Evolutionary conservation across 2,888 invertebrate genomes (phyloP).

Genomic region (Eristalinus aeneus): DNA sequence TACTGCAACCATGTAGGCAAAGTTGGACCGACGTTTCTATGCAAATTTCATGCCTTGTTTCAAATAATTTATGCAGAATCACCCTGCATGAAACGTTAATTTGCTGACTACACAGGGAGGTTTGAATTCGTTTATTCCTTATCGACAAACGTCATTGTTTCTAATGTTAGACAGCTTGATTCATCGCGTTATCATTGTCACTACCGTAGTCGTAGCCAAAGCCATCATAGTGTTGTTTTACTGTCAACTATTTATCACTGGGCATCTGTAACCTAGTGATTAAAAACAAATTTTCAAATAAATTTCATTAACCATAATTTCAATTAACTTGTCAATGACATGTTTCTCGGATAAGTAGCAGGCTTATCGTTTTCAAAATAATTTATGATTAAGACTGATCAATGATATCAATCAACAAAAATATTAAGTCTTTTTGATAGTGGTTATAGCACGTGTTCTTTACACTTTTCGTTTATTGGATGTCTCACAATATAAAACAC

Average conservation of each 20-base stretch:
- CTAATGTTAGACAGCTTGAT: conserved; percentile 9
- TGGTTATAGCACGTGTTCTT: neutral
- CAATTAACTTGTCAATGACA: neutral
- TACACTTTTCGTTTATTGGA: neutral
- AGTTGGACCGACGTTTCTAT: conserved; percentile 21
- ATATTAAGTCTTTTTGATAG: neutral
- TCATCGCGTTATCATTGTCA: conserved; percentile 1
- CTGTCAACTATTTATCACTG: conserved; percentile 17
- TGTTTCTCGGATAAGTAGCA: neutral
- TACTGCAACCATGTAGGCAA: conserved; percentile 12
- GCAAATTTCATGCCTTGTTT: conserved; percentile 39
- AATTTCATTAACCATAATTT: conserved; percentile 1
- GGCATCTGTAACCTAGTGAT: neutral
- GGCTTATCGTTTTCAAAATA: conserved; percentile 6
- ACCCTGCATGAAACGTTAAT: conserved; percentile 17
- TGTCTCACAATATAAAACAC: too few species aligned
- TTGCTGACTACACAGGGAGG: conserved; percentile 2
- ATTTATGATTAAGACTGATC: conserved; percentile 9
- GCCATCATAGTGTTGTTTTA: conserved; percentile 7
- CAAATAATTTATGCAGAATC: conserved; percentile 47
- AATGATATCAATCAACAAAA: neutral
- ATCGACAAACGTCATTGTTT: neutral
- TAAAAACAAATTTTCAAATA: conserved; percentile 17
- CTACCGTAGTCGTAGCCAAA: too few species aligned
- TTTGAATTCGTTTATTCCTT: neutral